A percentile compares a stretch with the other conserved stretches of the same genome.
These are phyloP conservation scores for Bombus difficillimus DNA, from an alignment of 1,140 invertebrate species.

Conservation along the genomic window DNA sequence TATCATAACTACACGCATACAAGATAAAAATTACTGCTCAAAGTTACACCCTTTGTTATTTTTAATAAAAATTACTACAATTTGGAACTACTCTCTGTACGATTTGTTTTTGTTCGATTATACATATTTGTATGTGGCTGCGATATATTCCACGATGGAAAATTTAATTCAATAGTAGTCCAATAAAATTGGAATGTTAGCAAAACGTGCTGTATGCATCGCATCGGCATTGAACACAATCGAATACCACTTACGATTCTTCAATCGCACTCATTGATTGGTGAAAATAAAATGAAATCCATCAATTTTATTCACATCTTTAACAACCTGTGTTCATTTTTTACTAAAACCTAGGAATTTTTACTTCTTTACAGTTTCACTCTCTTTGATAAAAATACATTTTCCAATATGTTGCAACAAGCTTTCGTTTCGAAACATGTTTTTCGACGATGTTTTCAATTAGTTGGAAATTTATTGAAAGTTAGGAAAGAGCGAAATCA, in stretches of 20 bases:
- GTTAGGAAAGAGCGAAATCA: no score
- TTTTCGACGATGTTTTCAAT: no score
- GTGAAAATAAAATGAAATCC: not conserved
- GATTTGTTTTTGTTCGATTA: not conserved
- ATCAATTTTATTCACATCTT: not conserved
- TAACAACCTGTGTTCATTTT: not conserved
- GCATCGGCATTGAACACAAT: not conserved
- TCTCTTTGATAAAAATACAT: no score
- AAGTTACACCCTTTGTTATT: not conserved
- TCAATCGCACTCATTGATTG: not conserved
- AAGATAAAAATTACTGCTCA: not conserved
- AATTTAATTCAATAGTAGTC: not conserved
- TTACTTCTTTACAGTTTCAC: no score
- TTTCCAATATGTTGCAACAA: no score
- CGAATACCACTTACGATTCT: not conserved
- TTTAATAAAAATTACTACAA: not conserved
- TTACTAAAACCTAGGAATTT: not conserved
- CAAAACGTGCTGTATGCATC: not conserved
- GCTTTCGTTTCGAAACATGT: no score
- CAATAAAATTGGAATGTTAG: slow-evolving; percentile 2
- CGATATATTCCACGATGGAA: not conserved
- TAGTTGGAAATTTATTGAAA: no score
- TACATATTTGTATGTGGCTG: not conserved
- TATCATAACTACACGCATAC: no score
- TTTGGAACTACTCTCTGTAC: not conserved